A percentile compares a stretch with the other conserved stretches of the same genome.
Evolutionary conservation across 2,888 invertebrate genomes (phyloP).

Genomic region (Troides helena): DNA sequence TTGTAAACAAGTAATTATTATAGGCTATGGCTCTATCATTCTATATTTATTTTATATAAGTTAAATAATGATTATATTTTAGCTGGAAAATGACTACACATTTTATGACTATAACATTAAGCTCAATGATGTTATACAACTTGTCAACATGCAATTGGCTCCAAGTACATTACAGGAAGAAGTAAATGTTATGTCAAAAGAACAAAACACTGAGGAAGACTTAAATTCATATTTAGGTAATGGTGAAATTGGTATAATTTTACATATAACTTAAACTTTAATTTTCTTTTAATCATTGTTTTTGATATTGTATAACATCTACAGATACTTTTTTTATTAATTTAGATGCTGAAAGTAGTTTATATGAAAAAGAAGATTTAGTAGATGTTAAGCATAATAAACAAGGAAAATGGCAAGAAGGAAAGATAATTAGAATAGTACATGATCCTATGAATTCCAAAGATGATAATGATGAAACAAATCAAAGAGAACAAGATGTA

Average conservation of each 20-base stretch:
- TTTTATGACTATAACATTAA: conserved; percentile 89
- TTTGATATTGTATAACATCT: too few relatives aligned
- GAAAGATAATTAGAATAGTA: conserved; percentile 79
- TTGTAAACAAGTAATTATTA: too few relatives aligned
- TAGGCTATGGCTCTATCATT: too few relatives aligned
- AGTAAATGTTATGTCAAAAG: conserved; percentile 19
- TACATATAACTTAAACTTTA: too few relatives aligned
- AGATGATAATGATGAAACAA: too few relatives aligned
- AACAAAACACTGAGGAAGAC: conserved; percentile 10
- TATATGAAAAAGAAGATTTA: conserved; percentile 82
- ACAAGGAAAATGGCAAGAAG: conserved; percentile 88
- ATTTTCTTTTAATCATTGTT: neutral
- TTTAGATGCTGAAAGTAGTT: conserved; percentile 67
- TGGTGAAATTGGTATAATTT: too few relatives aligned
- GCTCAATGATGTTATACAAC: conserved; percentile 87
- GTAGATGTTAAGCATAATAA: conserved; percentile 83
- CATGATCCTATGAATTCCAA: conserved; percentile 44
- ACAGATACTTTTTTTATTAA: conserved; percentile 5
- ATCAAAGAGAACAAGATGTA: too few relatives aligned
- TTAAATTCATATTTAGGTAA: conserved; percentile 32
- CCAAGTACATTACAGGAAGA: conserved; percentile 24
- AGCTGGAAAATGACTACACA: conserved; percentile 86
- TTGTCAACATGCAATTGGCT: conserved; percentile 63
- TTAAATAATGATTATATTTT: conserved; percentile 35
- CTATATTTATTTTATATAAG: too few relatives aligned